These are phyloP conservation scores for zebrafish (Danio rerio) DNA, from an alignment of 2,113 vertebrate species.

Conservation along the genomic window GRCz12tu NC_133187.1:1188501-1189000, in stretches of 20 bases:
- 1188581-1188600: constrained; percentile 75
- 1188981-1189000: no score
- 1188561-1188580: constrained; percentile 70
- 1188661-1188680: no score
- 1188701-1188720: constrained; percentile 99
- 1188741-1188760: background rate
- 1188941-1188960: no score
- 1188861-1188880: no score
- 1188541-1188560: constrained; percentile 98
- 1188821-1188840: no score
- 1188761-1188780: background rate
- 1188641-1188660: constrained; percentile 69
- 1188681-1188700: constrained; percentile 98
- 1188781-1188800: no score
- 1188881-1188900: no score
- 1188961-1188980: no score
- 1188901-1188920: no score
- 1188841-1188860: no score
- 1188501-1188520: constrained; percentile 88
- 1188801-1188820: no score
- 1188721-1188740: constrained; percentile 46
- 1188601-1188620: constrained; percentile 84
- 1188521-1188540: constrained; percentile 94
- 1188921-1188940: no score
- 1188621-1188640: constrained; percentile 86